Evolutionary conservation across 2,113 vertebrate species (phyloP), one percentile per base, ranked within the genome.

Genomic region (Oxygymnocypris stewartii): DNA sequence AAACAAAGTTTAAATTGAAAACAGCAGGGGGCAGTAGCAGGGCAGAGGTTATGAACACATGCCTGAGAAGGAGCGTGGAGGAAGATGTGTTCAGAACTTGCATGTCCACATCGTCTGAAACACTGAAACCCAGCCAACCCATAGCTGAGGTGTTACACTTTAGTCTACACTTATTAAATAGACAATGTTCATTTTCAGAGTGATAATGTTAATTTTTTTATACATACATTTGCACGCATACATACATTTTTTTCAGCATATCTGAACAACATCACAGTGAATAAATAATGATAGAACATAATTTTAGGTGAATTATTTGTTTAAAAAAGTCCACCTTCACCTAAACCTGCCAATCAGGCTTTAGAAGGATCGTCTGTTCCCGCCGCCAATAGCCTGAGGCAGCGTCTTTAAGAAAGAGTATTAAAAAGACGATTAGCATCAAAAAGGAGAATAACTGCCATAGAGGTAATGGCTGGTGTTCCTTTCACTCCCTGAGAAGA

Each of bases 11-110:
- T 54, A 37, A 23, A 86, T 12, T 23, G 1, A 0, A 42, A 79
- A 23, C 93, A 91, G 90, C 87, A 94, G 94, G 92, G 93, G 92
- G 93, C 90, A 92, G 88, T 93, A 92, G 88, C 85, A 86, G 79
- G 88, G 87, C 91, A 91, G 40, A 78, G 44, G 90, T 85, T 13
- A 9, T 28, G 9, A 28, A 20, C 3, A 11, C 16, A 44, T 10
- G n/a, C 20, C 4, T 40, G 5, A 57, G n/a, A 10, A 20, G 1
- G 28, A 71, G 6, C 3, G 35, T 71, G 4, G 28, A 10, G 8
- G 25, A 51, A 75, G 73, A 77, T 59, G 18, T 40, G 18, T 37
- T 10, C 16, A 42, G 28, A 59, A n/a, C 51, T 11, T 23, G 20
- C 18, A 20, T 57, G 18, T 59, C 6, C 20, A 59, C 20, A 13